A percentile compares a stretch with the other conserved stretches of the same genome.
These are phyloP conservation scores for Drosophila sordidula DNA, from an alignment of 2,888 invertebrate genomes.

Conservation along the genomic window DNA sequence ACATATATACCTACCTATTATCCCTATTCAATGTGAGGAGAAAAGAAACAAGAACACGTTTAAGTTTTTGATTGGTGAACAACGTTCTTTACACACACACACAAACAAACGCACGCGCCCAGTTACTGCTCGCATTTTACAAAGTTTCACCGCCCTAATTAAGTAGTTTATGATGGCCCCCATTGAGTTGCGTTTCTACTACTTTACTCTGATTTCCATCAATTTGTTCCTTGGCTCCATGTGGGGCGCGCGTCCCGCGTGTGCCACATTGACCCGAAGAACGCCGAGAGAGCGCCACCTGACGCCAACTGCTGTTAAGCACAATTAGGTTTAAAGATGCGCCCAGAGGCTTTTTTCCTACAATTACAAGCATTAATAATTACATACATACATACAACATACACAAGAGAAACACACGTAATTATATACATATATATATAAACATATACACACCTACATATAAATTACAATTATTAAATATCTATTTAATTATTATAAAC, in stretches of 20 bases:
- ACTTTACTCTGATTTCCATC: conserved; percentile 29
- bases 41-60: conserved; percentile 36
- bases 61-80: conserved; percentile 63
- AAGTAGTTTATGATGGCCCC: conserved; percentile 24
- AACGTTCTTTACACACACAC: conserved; percentile 2
- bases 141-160: conserved; percentile 57
- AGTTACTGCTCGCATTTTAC: conserved; percentile 58
- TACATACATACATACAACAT: conserved; percentile 49
- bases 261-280: conserved; percentile 67
- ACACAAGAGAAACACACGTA: conserved; percentile 18
- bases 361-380: conserved; percentile 50
- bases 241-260: conserved; percentile 26
- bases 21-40: conserved; percentile 28
- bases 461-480: conserved; percentile 50
- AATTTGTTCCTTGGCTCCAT: conserved; percentile 67
- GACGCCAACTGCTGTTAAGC: conserved; percentile 68
- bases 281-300: conserved; percentile 53
- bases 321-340: conserved; percentile 78
- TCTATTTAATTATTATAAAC: conserved; percentile 74
- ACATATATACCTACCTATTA: conserved; percentile 56
- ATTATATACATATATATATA: conserved; percentile 35
- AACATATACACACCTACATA: conserved; percentile 50
- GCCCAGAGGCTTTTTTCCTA: conserved; percentile 77
- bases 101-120: conserved; percentile 7
- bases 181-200: conserved; percentile 17